Base-by-base conservation (phyloP, 2,797 vertebrate species). In the Alcedo quadribrachys region DNA sequence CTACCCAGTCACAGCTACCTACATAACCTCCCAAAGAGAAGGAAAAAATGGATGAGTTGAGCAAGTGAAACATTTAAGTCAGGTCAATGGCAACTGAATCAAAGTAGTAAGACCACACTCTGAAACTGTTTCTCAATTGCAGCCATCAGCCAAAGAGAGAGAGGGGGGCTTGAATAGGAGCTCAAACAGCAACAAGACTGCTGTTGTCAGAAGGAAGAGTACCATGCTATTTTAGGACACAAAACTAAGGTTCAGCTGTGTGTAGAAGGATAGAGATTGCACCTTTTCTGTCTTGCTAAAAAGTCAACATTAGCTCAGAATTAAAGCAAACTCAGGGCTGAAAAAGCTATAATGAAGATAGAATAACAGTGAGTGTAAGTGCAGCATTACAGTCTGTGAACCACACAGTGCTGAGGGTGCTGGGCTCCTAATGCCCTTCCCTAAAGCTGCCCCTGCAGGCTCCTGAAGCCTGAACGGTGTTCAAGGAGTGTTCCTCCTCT, bases 301-400 rank as follows among this genome's bases (percentile, higher is more conserved):
- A 75, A 71, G 54, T 24, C 42, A 61, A 15, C 7, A n/a, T 28
- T n/a, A 30, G 11, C 42, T 60, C 42, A 83, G 33, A 94, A 62
- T 8, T 66, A 32, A 73, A 90, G 54, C 28, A 77, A 82, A 69
- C 8, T 19, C 19, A 53, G 32, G 30, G 37, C 17, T 75, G 65
- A 73, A 81, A 81, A 43, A 73, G 24, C n/a, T 66, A 43, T 81
- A 92, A 73, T 25, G 1, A 86, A 81, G 35, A 60, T 0, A 63
- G 33, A 81, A 65, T 33, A 54, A 75, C 33, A 9, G 50, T 3
- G 12, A 70, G 17, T 5, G 20, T 13, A 43, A 35, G 15, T 18
- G 63, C 12, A 55, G n/a, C 17, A 33, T 25, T 43, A 57, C 17
- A 80, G 48, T 15, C 22, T 10, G 30, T 0, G 0, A 80, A 7